phyloP scores from a whole-genome alignment of 1,140 invertebrate species.

The Drosophila novamexicana region DNA sequence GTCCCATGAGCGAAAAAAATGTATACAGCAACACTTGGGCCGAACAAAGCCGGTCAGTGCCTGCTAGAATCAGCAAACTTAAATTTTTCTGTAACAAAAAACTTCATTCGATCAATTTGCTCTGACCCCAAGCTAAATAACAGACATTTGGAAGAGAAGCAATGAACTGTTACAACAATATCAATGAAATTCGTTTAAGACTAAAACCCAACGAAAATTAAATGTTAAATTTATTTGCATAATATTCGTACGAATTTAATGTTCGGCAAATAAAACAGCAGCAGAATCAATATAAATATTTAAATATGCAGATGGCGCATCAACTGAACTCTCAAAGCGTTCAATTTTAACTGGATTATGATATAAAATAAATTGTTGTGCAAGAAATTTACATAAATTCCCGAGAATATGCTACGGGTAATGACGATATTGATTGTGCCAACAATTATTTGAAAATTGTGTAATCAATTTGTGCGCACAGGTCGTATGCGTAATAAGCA shows the following conservation, averaged over 20 bases:
- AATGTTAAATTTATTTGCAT: slow-evolving; percentile 12
- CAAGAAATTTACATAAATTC: slow-evolving; percentile 29
- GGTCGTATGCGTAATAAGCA: slow-evolving; percentile 55
- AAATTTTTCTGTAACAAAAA: not conserved
- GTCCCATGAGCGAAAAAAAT: no score
- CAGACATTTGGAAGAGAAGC: not conserved
- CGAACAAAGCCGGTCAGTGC: no score
- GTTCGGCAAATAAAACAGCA: slow-evolving; percentile 9
- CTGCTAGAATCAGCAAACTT: no score
- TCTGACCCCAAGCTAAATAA: not conserved
- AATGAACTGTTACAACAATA: not conserved
- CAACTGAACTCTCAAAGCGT: not conserved
- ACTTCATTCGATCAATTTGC: not conserved
- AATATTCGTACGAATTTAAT: slow-evolving; percentile 8
- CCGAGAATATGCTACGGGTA: not conserved
- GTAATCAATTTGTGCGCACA: slow-evolving; percentile 45
- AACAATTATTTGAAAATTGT: slow-evolving; percentile 36
- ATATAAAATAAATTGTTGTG: slow-evolving; percentile 24
- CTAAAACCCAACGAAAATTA: not conserved
- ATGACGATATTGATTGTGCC: slow-evolving; percentile 32
- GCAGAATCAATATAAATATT: slow-evolving; percentile 11
- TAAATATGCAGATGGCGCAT: slow-evolving; percentile 2
- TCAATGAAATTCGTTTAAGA: slow-evolving; percentile 4
- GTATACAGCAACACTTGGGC: no score
- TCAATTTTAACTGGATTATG: slow-evolving; percentile 18